These are phyloP conservation scores for Halocaridina rubra DNA, from an alignment of 2,888 invertebrate genomes.

Conservation along the genomic window DNA sequence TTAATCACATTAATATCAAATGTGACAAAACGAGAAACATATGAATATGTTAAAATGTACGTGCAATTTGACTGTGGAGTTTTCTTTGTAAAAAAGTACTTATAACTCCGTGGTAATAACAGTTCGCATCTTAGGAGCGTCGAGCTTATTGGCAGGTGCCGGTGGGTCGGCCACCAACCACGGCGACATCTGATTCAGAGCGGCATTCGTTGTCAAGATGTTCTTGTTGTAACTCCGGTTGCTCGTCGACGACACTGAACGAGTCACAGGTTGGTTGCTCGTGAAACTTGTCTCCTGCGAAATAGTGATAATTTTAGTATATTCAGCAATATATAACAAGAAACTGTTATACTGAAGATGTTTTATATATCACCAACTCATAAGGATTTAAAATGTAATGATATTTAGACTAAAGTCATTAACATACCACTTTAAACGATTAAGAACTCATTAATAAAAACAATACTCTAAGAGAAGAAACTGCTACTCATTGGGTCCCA, in stretches of 20 bases:
- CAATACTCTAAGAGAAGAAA: too few relatives aligned
- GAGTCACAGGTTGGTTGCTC: conserved; percentile 41
- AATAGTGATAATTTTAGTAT: not conserved
- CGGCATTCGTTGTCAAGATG: not conserved
- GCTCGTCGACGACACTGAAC: conserved; percentile 10
- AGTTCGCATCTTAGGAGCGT: conserved; percentile 46
- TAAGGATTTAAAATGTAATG: too few relatives aligned
- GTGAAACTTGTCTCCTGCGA: conserved; percentile 23
- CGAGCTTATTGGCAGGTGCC: conserved; percentile 23
- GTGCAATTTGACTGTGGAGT: conserved; percentile 16
- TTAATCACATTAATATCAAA: not conserved
- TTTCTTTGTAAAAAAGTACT: too few relatives aligned
- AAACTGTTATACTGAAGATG: too few relatives aligned
- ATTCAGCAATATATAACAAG: too few relatives aligned
- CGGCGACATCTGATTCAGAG: conserved; percentile 51
- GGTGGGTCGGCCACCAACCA: conserved; percentile 58
- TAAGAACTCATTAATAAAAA: too few relatives aligned
- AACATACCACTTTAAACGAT: too few relatives aligned
- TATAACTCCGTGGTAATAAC: conserved; percentile 55
- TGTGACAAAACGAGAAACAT: not conserved
- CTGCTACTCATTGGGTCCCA: too few relatives aligned
- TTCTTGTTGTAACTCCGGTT: not conserved
- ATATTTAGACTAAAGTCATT: too few relatives aligned
- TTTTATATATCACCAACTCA: too few relatives aligned
- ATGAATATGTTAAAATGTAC: not conserved